Base-by-base conservation (phyloP, 2,113 vertebrate species). In the Atrichornis clamosus region DNA sequence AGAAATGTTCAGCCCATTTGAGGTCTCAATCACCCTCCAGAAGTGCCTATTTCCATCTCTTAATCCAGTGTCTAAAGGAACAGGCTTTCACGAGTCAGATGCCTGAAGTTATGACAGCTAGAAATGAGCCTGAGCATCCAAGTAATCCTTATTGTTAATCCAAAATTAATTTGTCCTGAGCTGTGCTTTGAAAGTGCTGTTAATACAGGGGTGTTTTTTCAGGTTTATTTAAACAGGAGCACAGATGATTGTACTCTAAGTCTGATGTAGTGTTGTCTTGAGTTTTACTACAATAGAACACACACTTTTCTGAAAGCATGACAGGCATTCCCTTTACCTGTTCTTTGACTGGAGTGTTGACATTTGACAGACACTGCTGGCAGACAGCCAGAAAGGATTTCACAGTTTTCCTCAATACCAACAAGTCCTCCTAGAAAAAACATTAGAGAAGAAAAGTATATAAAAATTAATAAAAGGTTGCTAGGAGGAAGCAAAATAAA, bases 321-420 rank as follows among this genome's bases (percentile, higher is more conserved):
- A 74, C 47, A 86, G 73, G 58, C 53, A 42, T 76, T 94, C 79
- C 35, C 85, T 90, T 97, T 98, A 99, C 99, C 99, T 99, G 99
- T 85, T 99, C 99, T 97, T 99, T 99, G 67, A 99, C 99, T 41
- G 99, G 98, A 65, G 99, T 99, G 98, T 99, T 99, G 97, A 99
- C 99, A 92, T 99, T 99, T 86, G 99, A 99, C n/a, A 99, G 98
- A 97, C 99, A 99, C 98, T 99, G 99, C 87, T 99, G 99, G 97
- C 99, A 99, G 89, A 99, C 98, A 35, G 99, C 99, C 92, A 99
- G 96, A 80, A 99, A 99, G 42, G 99, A 99, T 98, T 99, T 99
- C 92, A 99, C 99, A 83, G 99, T 99, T 98, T 99, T 99, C 95
- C 99, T 99, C 88, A 99, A 98, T 44, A 99, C 98, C 96, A 99